These are phyloP conservation scores for Anolis carolinensis DNA, from an alignment of 2,113 vertebrate species.

Conservation along the genomic window DNA sequence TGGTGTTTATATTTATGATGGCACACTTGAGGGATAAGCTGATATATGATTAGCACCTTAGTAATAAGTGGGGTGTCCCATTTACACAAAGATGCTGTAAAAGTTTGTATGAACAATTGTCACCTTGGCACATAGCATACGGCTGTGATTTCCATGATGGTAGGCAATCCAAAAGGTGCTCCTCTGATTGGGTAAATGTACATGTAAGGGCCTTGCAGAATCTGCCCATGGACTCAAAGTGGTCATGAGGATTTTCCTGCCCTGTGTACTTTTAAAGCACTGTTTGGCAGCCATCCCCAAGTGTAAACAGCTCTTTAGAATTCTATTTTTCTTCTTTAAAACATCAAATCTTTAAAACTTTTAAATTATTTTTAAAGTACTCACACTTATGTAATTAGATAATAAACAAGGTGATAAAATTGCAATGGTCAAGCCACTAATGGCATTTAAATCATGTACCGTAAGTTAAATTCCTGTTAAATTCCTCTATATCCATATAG, in stretches of 20 bases:
- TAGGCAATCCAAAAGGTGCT: not conserved
- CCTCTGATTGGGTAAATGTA: not conserved
- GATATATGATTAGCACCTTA: not conserved
- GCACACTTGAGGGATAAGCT: no score
- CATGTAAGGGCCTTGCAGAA: not conserved
- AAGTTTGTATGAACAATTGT: not conserved
- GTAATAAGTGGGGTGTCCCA: not conserved
- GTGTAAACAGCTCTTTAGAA: not conserved
- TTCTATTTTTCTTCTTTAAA: not conserved
- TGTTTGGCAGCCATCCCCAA: not conserved
- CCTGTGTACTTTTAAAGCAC: no score
- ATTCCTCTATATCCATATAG: no score
- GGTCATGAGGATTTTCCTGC: not conserved
- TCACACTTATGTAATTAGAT: not conserved
- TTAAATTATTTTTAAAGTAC: not conserved
- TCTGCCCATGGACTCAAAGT: not conserved
- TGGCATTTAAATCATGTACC: not conserved
- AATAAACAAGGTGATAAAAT: not conserved
- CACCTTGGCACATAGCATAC: not conserved
- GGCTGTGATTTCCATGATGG: not conserved
- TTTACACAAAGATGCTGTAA: not conserved
- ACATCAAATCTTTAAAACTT: not conserved
- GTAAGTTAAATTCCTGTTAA: no score
- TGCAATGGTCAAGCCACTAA: not conserved
- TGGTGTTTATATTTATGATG: not conserved